Percentiles rank a stretch among this genome's conserved stretches.
phyloP scores from a whole-genome alignment of 2,113 vertebrate genomes.

The Gymnocephalus cernua region DNA sequence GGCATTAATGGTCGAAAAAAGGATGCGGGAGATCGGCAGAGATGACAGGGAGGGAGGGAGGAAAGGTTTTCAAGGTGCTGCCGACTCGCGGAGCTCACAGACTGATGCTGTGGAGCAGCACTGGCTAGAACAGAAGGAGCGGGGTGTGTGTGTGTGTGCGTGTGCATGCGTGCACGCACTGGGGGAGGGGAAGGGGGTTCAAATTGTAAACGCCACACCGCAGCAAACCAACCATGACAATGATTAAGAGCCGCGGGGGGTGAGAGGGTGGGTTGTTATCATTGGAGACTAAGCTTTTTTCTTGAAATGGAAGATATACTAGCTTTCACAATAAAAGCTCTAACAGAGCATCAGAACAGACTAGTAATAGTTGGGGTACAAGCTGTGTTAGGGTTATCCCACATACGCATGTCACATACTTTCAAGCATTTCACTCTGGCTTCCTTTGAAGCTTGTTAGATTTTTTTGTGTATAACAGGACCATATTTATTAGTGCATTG shows the following conservation, averaged over 20 bases:
- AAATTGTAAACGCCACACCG: conserved; percentile 90
- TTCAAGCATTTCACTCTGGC: not conserved
- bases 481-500: not conserved
- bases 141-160: conserved; percentile 12
- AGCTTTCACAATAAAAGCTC: conserved; percentile 77
- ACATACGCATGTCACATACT: conserved; percentile 1
- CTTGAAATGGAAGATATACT: conserved; percentile 72
- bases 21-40: conserved; percentile 57
- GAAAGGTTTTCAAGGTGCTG: conserved; percentile 78
- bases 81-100: conserved; percentile 69
- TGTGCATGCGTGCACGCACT: not conserved
- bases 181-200: conserved; percentile 68
- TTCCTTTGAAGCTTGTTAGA: not conserved
- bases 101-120: conserved; percentile 70
- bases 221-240: conserved; percentile 90
- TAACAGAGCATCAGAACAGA: not conserved
- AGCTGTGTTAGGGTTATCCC: conserved; percentile 62
- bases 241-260: conserved; percentile 70
- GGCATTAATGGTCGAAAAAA: conserved; percentile 82
- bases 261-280: conserved; percentile 68
- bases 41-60: conserved; percentile 69
- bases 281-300: conserved; percentile 74
- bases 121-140: conserved; percentile 57
- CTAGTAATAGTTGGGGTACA: not conserved
- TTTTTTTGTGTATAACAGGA: not conserved